A percentile compares a stretch with the other conserved stretches of the same genome.
These are phyloP conservation scores for Cathartes aura DNA, from an alignment of 2,113 vertebrate species.

Conservation along the genomic window DNA sequence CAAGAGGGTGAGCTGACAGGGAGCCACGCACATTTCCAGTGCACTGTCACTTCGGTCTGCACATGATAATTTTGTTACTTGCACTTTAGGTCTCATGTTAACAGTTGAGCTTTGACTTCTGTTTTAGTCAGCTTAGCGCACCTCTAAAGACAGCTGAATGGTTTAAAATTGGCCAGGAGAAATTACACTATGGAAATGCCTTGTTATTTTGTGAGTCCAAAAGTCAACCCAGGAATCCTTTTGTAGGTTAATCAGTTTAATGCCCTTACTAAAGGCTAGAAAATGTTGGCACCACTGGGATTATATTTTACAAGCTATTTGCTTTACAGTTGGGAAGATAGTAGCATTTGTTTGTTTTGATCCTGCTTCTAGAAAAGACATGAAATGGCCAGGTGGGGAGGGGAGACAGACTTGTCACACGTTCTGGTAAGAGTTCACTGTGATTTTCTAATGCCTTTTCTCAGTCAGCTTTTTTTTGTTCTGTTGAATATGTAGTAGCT, in stretches of 20 bases:
- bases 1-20: background rate
- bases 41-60: background rate
- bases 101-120: background rate
- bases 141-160: background rate
- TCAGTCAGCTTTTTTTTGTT: background rate
- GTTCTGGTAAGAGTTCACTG: background rate
- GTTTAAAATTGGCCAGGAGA: background rate
- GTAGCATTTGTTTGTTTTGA: constrained; percentile 39
- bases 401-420: background rate
- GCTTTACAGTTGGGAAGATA: background rate
- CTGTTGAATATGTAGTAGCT: constrained; percentile 15
- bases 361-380: background rate
- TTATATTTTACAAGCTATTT: background rate
- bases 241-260: background rate
- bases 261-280: background rate
- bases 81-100: background rate
- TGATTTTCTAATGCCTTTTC: background rate
- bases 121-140: background rate
- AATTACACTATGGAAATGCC: background rate
- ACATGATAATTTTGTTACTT: background rate
- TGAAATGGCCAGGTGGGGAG: background rate
- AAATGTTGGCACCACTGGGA: background rate
- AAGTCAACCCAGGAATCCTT: constrained; percentile 11
- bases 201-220: background rate
- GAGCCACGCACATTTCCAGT: background rate